A percentile compares a stretch with the other conserved stretches of the same genome.
phyloP scores from a whole-genome alignment of 2,113 vertebrate genomes.

The Camelus bactrianus region DNA sequence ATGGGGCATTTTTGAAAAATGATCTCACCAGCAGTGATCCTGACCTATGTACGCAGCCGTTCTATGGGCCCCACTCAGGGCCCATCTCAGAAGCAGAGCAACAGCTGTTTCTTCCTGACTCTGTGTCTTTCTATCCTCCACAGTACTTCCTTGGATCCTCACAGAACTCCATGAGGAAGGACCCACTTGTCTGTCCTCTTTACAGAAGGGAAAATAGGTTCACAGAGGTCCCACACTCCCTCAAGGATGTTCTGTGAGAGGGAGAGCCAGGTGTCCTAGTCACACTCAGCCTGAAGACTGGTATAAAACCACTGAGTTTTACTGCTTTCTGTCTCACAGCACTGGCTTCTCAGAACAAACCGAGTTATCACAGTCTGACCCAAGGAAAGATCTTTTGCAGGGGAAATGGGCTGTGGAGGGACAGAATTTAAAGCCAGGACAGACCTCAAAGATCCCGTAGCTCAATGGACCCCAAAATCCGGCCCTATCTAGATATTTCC shows the following conservation, averaged over 20 bases:
- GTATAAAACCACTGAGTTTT: background rate
- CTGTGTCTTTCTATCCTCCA: background rate
- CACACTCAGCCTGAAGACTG: background rate
- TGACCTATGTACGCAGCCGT: accelerated
- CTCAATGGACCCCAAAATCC: background rate
- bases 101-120: background rate
- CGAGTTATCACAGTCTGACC: background rate
- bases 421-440: background rate
- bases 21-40: background rate
- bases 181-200: background rate
- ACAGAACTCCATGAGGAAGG: background rate
- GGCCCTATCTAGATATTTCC: background rate
- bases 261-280: background rate
- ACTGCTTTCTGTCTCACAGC: background rate
- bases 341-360: background rate
- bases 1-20: background rate
- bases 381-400: background rate
- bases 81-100: background rate
- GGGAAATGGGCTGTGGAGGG: background rate
- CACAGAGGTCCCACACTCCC: too few relatives aligned
- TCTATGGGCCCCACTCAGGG: accelerated
- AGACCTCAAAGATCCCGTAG: background rate
- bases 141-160: background rate
- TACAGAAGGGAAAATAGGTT: background rate
- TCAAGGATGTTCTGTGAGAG: background rate